phyloP scores from a whole-genome alignment of 2,113 vertebrate species.

The Ellobius talpinus region DNA sequence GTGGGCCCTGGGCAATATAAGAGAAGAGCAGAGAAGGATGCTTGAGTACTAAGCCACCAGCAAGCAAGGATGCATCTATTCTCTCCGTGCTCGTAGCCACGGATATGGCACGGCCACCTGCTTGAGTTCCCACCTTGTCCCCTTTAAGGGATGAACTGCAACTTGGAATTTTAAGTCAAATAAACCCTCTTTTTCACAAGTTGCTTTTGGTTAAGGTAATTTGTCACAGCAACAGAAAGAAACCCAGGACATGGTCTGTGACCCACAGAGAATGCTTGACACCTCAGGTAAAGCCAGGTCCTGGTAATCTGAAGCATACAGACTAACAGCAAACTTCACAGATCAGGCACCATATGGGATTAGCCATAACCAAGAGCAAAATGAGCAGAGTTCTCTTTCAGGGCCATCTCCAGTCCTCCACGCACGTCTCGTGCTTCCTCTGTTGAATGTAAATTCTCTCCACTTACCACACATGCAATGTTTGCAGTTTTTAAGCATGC shows the following conservation, averaged over 20 bases:
- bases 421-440: rapidly evolving
- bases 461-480: rapidly evolving
- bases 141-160: neutral
- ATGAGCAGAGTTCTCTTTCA: neutral
- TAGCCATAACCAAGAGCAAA: neutral
- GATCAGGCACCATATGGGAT: neutral
- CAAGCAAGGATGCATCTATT: neutral
- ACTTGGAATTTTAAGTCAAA: neutral
- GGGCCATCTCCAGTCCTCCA: neutral
- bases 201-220: neutral
- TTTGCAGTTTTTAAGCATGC: neutral
- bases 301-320: neutral
- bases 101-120: too few relatives aligned
- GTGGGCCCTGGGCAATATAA: neutral
- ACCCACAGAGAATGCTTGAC: neutral
- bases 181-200: neutral
- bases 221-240: neutral
- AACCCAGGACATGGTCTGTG: neutral
- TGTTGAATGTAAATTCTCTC: too few relatives aligned
- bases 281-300: neutral
- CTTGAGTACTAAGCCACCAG: neutral
- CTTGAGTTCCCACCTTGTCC: neutral
- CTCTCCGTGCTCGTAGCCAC: too few relatives aligned
- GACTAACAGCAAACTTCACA: neutral
- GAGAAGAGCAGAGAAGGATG: neutral